Evolutionary conservation across 2,113 vertebrate species (phyloP).

Genomic region (Coryphaenoides rupestris): DNA sequence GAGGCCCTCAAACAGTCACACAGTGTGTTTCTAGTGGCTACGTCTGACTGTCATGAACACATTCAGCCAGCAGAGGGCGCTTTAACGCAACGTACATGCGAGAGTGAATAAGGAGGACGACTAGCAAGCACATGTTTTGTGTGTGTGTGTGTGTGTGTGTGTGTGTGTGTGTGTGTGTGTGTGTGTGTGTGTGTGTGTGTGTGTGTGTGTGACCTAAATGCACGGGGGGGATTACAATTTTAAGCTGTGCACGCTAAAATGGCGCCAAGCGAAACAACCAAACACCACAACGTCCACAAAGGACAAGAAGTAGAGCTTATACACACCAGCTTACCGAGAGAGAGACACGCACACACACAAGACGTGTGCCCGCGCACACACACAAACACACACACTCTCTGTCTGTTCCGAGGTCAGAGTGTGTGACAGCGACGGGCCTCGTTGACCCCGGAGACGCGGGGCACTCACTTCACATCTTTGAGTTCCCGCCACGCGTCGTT

Average conservation of each 20-base stretch:
- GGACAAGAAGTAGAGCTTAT: slow-evolving; percentile 38
- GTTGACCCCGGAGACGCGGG: too few species aligned
- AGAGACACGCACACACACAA: slow-evolving; percentile 4
- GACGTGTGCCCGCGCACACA: too few species aligned
- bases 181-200: slow-evolving; percentile 23
- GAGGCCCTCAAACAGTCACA: slow-evolving; percentile 45
- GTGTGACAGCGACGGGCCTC: too few species aligned
- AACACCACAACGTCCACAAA: slow-evolving; percentile 30
- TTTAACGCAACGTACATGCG: slow-evolving; percentile 20
- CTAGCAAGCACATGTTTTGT: neutral
- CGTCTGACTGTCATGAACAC: slow-evolving; percentile 17
- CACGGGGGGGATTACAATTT: slow-evolving; percentile 55
- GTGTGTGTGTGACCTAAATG: slow-evolving; percentile 23
- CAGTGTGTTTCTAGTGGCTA: neutral
- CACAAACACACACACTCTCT: neutral
- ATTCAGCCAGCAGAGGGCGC: slow-evolving; percentile 59
- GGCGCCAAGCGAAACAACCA: slow-evolving; percentile 30
- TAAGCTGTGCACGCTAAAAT: slow-evolving; percentile 48
- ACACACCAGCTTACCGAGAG: slow-evolving; percentile 32
- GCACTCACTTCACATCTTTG: slow-evolving; percentile 92
- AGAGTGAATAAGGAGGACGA: neutral
- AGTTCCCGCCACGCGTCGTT: slow-evolving; percentile 87
- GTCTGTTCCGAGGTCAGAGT: too few species aligned
- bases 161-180: slow-evolving; percentile 29
- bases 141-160: slow-evolving; percentile 26